phyloP scores from a whole-genome alignment of 2,797 vertebrate genomes.

The Tamandua tetradactyla region DNA sequence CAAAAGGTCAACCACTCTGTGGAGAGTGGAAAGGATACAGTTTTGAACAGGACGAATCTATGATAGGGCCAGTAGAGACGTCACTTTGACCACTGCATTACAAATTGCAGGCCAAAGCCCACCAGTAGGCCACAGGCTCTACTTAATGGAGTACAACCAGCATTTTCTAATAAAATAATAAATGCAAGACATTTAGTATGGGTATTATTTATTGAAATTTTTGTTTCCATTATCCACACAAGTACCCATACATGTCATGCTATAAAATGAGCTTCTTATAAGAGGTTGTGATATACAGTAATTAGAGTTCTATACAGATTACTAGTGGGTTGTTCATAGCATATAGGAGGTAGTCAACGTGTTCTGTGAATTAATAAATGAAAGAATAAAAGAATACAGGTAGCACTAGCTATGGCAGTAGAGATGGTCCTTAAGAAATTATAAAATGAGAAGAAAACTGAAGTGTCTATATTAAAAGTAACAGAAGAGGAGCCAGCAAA shows the following conservation, averaged over 20 bases:
- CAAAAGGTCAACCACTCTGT: not conserved
- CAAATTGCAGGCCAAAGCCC: not conserved
- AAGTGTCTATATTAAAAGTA: not conserved
- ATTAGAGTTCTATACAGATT: not conserved
- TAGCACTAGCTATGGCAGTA: not conserved
- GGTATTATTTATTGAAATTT: not conserved
- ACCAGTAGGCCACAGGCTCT: not conserved
- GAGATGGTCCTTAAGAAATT: not conserved
- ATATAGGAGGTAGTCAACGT: not conserved
- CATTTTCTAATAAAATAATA: not conserved
- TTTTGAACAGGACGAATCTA: not conserved
- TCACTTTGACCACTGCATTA: not conserved
- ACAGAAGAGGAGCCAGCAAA: not conserved
- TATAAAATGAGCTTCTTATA: not conserved
- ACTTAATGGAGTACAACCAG: not conserved
- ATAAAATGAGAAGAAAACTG: not conserved
- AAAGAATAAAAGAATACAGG: not conserved
- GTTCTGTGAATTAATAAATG: not conserved
- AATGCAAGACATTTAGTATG: not conserved
- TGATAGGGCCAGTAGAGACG: not conserved
- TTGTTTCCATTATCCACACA: not conserved
- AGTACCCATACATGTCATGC: not conserved
- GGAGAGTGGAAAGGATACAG: not conserved
- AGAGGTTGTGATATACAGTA: not conserved
- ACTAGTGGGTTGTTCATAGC: not conserved